Conservation (phyloP, 2,113 vertebrate species). For the Bagarius yarrelli region DNA sequence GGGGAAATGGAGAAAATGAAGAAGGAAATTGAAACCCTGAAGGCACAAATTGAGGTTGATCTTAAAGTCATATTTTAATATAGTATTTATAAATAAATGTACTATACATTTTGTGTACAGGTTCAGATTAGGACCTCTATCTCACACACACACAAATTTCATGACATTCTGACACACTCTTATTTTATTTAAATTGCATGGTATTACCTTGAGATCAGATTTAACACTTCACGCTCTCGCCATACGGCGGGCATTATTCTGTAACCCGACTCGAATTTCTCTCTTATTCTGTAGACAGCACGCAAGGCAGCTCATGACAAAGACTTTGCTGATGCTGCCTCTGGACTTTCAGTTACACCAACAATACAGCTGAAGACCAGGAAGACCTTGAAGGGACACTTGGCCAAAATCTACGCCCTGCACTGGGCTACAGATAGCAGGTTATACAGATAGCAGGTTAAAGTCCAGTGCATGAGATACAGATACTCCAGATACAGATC, state of each 20-base stretch:
- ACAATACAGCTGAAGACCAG: slow-evolving; percentile 75
- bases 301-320: slow-evolving; percentile 69
- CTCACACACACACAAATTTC: neutral
- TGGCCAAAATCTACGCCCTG: slow-evolving; percentile 79
- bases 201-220: neutral
- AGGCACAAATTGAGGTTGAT: slow-evolving; percentile 72
- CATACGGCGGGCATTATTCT: neutral
- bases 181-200: neutral
- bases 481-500: neutral
- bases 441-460: slow-evolving; percentile 65
- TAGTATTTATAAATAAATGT: neutral
- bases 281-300: slow-evolving; percentile 59
- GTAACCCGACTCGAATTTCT: neutral
- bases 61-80: neutral
- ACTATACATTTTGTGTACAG: neutral
- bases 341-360: slow-evolving; percentile 58
- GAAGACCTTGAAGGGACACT: slow-evolving; percentile 74
- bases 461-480: neutral
- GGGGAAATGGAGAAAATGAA: slow-evolving; percentile 73
- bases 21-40: slow-evolving; percentile 74
- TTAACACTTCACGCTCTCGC: neutral
- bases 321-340: slow-evolving; percentile 58
- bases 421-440: slow-evolving; percentile 75
- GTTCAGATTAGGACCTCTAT: no score
- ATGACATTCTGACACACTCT: neutral